These are phyloP conservation scores for Scomber scombrus DNA, from an alignment of 2,113 vertebrate genomes.

Conservation along the genomic window DNA sequence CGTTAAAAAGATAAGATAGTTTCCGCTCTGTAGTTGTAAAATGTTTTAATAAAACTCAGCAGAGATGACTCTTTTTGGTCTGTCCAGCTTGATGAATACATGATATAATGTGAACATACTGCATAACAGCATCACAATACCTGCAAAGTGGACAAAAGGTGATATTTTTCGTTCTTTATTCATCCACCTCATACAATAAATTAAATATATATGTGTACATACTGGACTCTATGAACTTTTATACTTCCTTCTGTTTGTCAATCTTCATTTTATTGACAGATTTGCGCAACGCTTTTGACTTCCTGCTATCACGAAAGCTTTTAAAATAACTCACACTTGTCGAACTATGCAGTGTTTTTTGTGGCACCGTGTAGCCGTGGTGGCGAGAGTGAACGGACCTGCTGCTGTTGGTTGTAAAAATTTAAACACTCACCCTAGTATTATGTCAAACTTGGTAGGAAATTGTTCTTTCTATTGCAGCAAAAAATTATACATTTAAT, in stretches of 20 bases:
- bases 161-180: neutral
- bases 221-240: neutral
- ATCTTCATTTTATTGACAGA: conserved; percentile 12
- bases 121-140: neutral
- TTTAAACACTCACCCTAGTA: neutral
- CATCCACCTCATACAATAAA: neutral
- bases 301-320: neutral
- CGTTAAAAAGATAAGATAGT: too few relatives aligned
- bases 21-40: too few relatives aligned
- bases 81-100: neutral
- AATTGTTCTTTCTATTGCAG: too few relatives aligned
- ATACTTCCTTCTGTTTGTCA: neutral
- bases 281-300: neutral
- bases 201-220: neutral
- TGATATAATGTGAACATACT: neutral
- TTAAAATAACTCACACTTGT: neutral
- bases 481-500: too few relatives aligned
- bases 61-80: neutral
- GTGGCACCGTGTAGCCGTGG: too few relatives aligned
- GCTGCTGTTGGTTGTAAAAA: too few relatives aligned
- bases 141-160: conserved; percentile 3
- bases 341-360: too few relatives aligned
- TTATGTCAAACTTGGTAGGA: neutral
- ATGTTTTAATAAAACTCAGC: too few relatives aligned
- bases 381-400: too few relatives aligned